phyloP scores from a whole-genome alignment of 2,888 invertebrate genomes.

The Drosophila neutralis region DNA sequence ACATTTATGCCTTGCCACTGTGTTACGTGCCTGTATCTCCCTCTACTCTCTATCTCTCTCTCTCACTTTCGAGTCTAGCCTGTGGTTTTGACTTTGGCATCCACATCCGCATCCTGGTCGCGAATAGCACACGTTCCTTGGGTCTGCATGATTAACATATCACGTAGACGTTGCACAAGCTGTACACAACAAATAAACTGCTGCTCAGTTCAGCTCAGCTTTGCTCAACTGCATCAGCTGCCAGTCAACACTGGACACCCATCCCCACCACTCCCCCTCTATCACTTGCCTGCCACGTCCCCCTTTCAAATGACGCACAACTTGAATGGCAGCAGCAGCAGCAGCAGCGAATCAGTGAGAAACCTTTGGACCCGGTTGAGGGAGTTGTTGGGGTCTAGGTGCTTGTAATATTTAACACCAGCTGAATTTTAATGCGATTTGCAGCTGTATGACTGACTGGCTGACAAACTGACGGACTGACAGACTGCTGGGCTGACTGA shows the following conservation, averaged over 20 bases:
- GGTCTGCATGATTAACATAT: conserved; percentile 83
- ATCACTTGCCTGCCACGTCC: conserved; percentile 12
- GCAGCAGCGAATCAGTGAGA: conserved; percentile 69
- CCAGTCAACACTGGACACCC: conserved; percentile 2
- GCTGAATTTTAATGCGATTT: conserved; percentile 76
- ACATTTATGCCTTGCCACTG: conserved; percentile 58
- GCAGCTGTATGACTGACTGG: conserved; percentile 38
- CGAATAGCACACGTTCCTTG: conserved; percentile 49
- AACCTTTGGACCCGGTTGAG: conserved; percentile 58
- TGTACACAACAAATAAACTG: conserved; percentile 56
- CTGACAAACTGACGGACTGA: conserved; percentile 12
- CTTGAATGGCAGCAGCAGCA: conserved; percentile 70
- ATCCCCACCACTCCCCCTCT: background rate
- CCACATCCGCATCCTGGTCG: conserved; percentile 67
- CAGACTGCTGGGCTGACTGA: conserved; percentile 33
- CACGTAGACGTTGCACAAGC: conserved; percentile 79
- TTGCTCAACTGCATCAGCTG: conserved; percentile 36
- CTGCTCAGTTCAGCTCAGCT: conserved; percentile 36
- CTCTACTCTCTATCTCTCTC: background rate
- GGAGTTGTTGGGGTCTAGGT: conserved; percentile 24
- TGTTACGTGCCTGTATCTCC: conserved; percentile 29
- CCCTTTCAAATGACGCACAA: conserved; percentile 45
- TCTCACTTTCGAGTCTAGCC: background rate
- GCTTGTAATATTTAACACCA: conserved; percentile 78
- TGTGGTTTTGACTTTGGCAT: conserved; percentile 15